Conservation (phyloP, 1,140 invertebrate species). For the Grapholita molesta region DNA sequence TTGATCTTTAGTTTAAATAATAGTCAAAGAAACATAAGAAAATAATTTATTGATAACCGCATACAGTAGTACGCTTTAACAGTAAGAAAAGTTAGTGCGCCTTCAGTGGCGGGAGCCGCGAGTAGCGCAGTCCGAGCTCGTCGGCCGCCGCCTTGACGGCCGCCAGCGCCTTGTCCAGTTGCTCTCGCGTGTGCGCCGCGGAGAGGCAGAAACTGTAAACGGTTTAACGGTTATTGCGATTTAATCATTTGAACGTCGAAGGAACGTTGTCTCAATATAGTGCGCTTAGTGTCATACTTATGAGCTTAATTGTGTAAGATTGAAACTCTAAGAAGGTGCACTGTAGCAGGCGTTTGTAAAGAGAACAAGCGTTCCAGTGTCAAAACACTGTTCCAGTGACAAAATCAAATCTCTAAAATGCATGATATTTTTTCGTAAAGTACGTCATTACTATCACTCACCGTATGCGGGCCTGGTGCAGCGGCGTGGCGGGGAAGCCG, state of each 20-base stretch:
- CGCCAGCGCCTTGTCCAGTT: conserved; percentile 92
- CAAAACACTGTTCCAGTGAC: too few species aligned
- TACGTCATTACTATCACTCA: conserved; percentile 31
- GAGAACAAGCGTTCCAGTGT: too few species aligned
- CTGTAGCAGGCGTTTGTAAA: too few species aligned
- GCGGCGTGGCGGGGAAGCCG: conserved; percentile 98
- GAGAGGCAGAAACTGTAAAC: conserved; percentile 91
- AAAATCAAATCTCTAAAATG: too few species aligned
- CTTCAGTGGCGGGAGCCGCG: conserved; percentile 52
- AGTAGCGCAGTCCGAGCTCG: conserved; percentile 86
- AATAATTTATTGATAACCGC: conserved; percentile 62
- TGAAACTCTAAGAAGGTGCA: too few species aligned
- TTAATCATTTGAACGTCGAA: too few species aligned
- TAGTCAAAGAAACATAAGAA: conserved; percentile 28
- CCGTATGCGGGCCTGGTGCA: conserved; percentile 94
- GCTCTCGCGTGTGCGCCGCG: conserved; percentile 96
- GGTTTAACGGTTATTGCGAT: too few species aligned
- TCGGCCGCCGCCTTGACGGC: conserved; percentile 85
- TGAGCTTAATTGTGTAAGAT: too few species aligned
- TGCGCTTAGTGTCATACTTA: too few species aligned
- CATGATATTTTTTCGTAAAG: too few species aligned
- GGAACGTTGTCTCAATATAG: too few species aligned
- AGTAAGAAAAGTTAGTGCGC: not conserved
- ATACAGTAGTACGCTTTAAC: conserved; percentile 1
- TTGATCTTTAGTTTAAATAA: too few species aligned